phyloP scores from a whole-genome alignment of 2,888 invertebrate species.

The Phymatocera aterrima region DNA sequence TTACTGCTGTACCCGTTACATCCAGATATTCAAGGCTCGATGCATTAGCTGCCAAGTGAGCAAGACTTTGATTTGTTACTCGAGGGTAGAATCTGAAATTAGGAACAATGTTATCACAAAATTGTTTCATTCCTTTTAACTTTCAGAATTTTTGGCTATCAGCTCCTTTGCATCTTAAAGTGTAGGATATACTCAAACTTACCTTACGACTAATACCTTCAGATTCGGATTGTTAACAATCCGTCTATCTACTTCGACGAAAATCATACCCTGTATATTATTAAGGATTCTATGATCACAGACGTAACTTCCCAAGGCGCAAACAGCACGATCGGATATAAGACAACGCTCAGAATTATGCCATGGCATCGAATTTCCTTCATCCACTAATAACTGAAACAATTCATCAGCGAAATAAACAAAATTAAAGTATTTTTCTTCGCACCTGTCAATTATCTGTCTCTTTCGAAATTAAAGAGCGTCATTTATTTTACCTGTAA shows the following conservation, averaged over 20 bases:
- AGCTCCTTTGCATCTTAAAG: neutral
- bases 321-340: constrained; percentile 69
- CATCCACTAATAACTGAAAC: constrained; percentile 54
- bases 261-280: constrained; percentile 59
- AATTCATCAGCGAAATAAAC: neutral
- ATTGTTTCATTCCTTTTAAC: constrained; percentile 22
- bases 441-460: too few species aligned
- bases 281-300: constrained; percentile 63
- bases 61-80: constrained; percentile 80
- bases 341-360: constrained; percentile 55
- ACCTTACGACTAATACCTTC: constrained; percentile 71
- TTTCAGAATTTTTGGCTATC: neutral
- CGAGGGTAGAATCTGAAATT: constrained; percentile 79
- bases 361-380: constrained; percentile 46
- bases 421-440: neutral
- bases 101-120: constrained; percentile 61
- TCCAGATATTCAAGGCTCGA: constrained; percentile 79
- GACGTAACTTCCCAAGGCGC: constrained; percentile 64
- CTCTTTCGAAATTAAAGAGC: neutral
- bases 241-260: constrained; percentile 62
- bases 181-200: constrained; percentile 31
- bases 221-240: constrained; percentile 68
- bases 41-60: constrained; percentile 80
- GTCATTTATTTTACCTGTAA: constrained; percentile 55
- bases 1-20: constrained; percentile 82